A percentile compares a stretch with the other conserved stretches of the same genome.
Conservation (phyloP, 2,113 vertebrate species). For the Macaca mulatta region DNA sequence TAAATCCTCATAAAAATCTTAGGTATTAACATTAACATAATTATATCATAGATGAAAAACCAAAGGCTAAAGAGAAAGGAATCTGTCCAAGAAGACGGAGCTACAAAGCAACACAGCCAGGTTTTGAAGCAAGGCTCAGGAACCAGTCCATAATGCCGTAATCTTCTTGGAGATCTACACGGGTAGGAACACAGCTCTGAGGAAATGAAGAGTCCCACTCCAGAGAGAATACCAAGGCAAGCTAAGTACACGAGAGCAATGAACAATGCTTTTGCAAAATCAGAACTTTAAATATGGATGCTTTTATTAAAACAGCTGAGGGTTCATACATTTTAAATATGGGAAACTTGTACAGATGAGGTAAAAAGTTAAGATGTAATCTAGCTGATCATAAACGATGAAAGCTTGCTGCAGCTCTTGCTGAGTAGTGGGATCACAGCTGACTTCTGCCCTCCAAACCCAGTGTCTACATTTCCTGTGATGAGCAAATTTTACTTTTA, state of each 20-base stretch:
- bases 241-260: not conserved
- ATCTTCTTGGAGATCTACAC: not conserved
- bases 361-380: not conserved
- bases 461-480: not conserved
- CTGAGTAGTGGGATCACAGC: not conserved
- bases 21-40: not conserved
- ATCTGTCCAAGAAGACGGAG: not conserved
- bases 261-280: not conserved
- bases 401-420: not conserved
- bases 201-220: not conserved
- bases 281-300: not conserved
- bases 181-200: not conserved
- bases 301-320: not conserved
- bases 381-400: not conserved
- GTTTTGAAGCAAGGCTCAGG: not conserved
- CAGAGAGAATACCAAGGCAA: not conserved
- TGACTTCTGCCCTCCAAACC: not conserved
- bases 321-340: not conserved
- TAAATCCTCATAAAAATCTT: not conserved
- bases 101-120: not conserved
- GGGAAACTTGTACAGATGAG: not conserved
- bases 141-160: not conserved
- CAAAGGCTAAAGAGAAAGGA: not conserved
- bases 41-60: not conserved
- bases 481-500: not conserved